Evolutionary conservation across 2,113 vertebrate genomes (phyloP), one percentile per base, ranked within the genome.

Genomic region (Trogon melanurus): DNA sequence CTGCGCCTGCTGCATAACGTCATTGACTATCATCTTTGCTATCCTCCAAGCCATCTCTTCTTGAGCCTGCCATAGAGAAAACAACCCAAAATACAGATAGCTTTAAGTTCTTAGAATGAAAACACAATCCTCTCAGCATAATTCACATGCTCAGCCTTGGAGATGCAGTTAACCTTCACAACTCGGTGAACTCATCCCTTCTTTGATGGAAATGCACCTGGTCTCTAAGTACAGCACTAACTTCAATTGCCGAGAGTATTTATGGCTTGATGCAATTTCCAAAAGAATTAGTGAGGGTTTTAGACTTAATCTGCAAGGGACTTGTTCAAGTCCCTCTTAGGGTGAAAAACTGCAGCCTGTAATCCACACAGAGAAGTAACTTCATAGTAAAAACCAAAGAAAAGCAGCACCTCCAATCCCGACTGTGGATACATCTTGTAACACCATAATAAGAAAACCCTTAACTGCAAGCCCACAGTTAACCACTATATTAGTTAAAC

Each of bases 1-100:
- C 36, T 98, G 98, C 16, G 99, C 98, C 98, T 99, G 99, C 93
- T 99, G 99, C 97, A 99, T 99, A 11, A 99, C 99, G 2, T 99
- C 99, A 50, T 99, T 99, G 89, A 99, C 99, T 20, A 99, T 99
- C 99, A 99, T 99, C 96, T 99, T 99, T 7, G 99, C 99, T 66
- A 99, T 99, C 97, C 99, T 99, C 99, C 99, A 99, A 12, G 99
- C 99, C 98, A 99, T 99, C 97, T 99, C 99, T 94, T 99, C 99
- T 97, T 99, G 99, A 85, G 99, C 99, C 99, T 99, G 95, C 23
- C 85, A 0, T 1, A 65, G 65, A 87, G 84, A 50, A 96, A 50
- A 50, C 57, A 96, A 38, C 64, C 64, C 80, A 34, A 74, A 91
- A 74, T 5, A 74, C 38, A 92, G 19, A 78, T 21, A 62, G 79